phyloP scores from a whole-genome alignment of 1,140 invertebrate species.

The Ganaspis sp. region DNA sequence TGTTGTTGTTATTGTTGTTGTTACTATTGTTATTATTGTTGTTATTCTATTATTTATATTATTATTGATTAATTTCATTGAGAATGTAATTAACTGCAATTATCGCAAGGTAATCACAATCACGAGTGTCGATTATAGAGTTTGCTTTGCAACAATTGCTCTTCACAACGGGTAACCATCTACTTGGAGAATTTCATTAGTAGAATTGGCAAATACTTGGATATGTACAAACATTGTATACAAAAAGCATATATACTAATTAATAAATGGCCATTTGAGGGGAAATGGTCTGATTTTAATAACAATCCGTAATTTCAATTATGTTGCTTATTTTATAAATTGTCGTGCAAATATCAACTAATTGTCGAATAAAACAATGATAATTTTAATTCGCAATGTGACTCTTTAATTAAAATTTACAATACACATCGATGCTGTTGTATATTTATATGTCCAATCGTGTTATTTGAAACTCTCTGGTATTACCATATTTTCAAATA shows the following conservation, averaged over 20 bases:
- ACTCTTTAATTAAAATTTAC: too few species aligned
- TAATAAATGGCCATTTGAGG: too few species aligned
- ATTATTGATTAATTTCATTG: not conserved
- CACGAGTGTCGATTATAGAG: not conserved
- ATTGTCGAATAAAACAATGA: too few species aligned
- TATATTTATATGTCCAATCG: not conserved
- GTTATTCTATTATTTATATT: not conserved
- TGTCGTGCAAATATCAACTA: too few species aligned
- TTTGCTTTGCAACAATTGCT: not conserved
- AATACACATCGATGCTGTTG: not conserved
- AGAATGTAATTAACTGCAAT: not conserved
- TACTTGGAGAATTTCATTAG: conserved; percentile 21
- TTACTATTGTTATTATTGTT: too few species aligned
- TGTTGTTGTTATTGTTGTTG: too few species aligned
- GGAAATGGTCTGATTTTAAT: too few species aligned
- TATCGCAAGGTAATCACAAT: not conserved
- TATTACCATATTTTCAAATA: conserved; percentile 11
- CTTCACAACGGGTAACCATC: not conserved
- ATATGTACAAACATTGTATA: too few species aligned
- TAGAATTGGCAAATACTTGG: not conserved
- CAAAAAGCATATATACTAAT: too few species aligned
- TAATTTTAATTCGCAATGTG: too few species aligned
- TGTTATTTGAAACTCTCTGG: conserved; percentile 11
- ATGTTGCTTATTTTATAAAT: too few species aligned
- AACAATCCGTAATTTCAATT: too few species aligned